Conservation (phyloP, 2,888 invertebrate genomes). For the Clunio marinus region DNA sequence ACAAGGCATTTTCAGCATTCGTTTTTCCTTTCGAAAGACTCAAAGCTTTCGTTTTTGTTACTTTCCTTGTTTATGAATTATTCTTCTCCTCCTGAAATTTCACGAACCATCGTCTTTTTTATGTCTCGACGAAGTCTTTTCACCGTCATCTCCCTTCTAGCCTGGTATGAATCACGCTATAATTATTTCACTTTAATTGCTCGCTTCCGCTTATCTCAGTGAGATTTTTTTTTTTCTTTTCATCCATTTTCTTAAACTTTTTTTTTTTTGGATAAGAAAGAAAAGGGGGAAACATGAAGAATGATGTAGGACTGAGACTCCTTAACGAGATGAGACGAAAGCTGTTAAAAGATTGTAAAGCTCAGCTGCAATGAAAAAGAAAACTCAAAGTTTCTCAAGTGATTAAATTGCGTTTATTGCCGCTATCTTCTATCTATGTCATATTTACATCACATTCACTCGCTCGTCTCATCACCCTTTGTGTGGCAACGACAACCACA, state of each 20-base stretch:
- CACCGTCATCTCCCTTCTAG: neutral
- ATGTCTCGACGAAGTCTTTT: neutral
- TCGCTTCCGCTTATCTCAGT: neutral
- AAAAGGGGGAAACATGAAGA: too few relatives aligned
- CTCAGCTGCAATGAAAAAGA: neutral
- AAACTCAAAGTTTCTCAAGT: neutral
- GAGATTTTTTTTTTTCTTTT: neutral
- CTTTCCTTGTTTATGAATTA: too few relatives aligned
- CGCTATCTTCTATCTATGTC: conserved; percentile 8
- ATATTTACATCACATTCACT: neutral
- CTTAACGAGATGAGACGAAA: too few relatives aligned
- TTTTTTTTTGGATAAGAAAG: too few relatives aligned
- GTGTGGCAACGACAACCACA: neutral
- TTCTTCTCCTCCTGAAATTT: neutral
- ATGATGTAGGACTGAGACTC: too few relatives aligned
- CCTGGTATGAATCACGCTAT: conserved; percentile 1
- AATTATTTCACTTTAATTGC: conserved; percentile 36
- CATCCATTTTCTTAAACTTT: too few relatives aligned
- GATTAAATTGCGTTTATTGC: conserved; percentile 34
- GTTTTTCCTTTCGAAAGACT: too few relatives aligned
- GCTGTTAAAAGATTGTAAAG: neutral
- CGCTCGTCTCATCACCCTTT: neutral
- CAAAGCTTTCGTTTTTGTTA: too few relatives aligned
- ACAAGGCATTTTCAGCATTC: too few relatives aligned
- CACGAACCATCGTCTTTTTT: neutral